Conservation (phyloP, 23 tunicate genomes). For the Clavelina lepadiformis region DNA sequence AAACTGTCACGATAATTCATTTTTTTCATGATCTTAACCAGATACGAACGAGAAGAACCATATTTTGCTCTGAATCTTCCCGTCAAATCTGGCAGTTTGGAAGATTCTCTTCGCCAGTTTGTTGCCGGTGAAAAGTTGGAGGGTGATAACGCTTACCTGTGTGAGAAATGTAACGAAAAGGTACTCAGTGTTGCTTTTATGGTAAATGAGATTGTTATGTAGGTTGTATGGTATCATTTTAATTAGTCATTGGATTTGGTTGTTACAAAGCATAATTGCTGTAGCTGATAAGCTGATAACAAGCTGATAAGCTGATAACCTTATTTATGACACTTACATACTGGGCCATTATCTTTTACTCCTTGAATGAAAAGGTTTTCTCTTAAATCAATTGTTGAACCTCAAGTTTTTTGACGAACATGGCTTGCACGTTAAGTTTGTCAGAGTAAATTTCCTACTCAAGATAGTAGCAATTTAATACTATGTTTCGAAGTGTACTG, state of each 20-base stretch:
- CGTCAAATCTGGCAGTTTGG: constrained; percentile 63
- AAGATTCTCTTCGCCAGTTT: constrained; percentile 75
- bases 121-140: constrained; percentile 86
- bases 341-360: too few relatives aligned
- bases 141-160: constrained; percentile 91
- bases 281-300: not conserved
- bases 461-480: too few relatives aligned
- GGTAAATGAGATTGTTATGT: not conserved
- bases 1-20: too few relatives aligned
- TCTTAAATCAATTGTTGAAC: too few relatives aligned
- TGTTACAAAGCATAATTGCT: not conserved
- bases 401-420: too few relatives aligned
- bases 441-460: too few relatives aligned
- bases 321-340: too few relatives aligned
- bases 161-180: constrained; percentile 93
- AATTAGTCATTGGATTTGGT: too few relatives aligned
- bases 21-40: constrained; percentile 9
- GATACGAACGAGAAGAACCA: constrained; percentile 89
- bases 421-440: too few relatives aligned
- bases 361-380: too few relatives aligned
- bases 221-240: too few relatives aligned
- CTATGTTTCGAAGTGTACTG: too few relatives aligned
- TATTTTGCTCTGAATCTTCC: constrained; percentile 69
- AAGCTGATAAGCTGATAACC: not conserved
- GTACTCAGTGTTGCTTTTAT: constrained; percentile 19